Percentiles rank a stretch among this genome's conserved stretches.
Conservation (phyloP, 1,140 invertebrate species). For the Aphis gossypii region DNA sequence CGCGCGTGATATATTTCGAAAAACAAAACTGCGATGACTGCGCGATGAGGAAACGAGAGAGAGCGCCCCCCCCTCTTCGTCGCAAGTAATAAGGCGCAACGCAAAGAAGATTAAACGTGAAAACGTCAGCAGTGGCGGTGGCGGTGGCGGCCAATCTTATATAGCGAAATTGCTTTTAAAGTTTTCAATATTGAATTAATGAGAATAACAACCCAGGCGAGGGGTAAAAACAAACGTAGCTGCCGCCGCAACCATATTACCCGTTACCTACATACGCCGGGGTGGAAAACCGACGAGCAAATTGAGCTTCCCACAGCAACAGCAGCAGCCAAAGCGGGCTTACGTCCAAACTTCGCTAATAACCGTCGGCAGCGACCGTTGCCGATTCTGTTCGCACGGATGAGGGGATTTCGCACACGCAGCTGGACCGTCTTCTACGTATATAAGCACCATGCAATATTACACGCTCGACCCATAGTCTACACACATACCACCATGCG, state of each 20-base stretch:
- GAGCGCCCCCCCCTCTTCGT: background rate
- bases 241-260: background rate
- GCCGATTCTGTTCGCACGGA: background rate
- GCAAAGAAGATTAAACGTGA: slow-evolving; percentile 33
- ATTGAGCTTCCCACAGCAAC: background rate
- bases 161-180: slow-evolving; percentile 24
- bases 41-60: background rate
- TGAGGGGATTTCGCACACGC: background rate
- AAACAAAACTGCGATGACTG: slow-evolving; percentile 11
- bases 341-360: slow-evolving; percentile 34
- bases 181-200: slow-evolving; percentile 42
- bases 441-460: background rate
- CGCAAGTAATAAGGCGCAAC: slow-evolving; percentile 28
- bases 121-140: background rate
- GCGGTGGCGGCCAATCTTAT: background rate
- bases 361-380: background rate
- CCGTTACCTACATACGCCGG: background rate
- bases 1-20: slow-evolving; percentile 39
- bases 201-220: background rate
- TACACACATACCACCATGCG: background rate
- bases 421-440: background rate
- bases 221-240: background rate
- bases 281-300: slow-evolving; percentile 7
- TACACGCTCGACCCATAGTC: background rate
- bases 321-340: background rate